These are phyloP conservation scores for Alca torda DNA, from an alignment of 2,797 vertebrate species.

Conservation along the genomic window DNA sequence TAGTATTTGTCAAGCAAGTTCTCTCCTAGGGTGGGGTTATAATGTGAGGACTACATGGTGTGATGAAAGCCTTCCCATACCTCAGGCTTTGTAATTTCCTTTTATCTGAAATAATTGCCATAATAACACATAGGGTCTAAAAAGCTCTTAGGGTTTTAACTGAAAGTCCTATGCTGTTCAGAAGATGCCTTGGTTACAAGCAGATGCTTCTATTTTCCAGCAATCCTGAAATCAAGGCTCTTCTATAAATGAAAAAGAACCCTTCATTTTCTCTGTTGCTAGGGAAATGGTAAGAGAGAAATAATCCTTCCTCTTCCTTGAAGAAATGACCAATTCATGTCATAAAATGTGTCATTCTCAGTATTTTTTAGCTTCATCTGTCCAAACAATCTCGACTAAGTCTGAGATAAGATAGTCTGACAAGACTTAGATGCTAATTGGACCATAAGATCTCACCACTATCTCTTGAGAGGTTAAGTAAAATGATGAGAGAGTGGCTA, in stretches of 20 bases:
- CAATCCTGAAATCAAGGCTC: conserved; percentile 13
- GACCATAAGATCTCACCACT: neutral
- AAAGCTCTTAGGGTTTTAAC: conserved; percentile 1
- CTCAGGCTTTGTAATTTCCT: neutral
- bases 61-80: neutral
- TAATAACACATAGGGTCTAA: neutral
- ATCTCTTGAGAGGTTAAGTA: neutral
- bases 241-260: conserved; percentile 1
- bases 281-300: conserved; percentile 2
- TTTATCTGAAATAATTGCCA: conserved; percentile 27
- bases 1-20: conserved; percentile 13
- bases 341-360: neutral
- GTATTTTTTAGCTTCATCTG: neutral
- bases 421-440: neutral
- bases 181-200: neutral
- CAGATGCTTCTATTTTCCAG: neutral
- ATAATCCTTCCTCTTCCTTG: neutral
- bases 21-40: neutral
- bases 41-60: neutral
- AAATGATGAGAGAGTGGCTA: neutral
- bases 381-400: neutral
- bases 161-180: neutral
- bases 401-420: neutral
- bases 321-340: neutral
- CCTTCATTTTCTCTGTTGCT: conserved; percentile 18